These are phyloP conservation scores for Drosophila prosaltans DNA, from an alignment of 1,140 invertebrate genomes.

Conservation along the genomic window DNA sequence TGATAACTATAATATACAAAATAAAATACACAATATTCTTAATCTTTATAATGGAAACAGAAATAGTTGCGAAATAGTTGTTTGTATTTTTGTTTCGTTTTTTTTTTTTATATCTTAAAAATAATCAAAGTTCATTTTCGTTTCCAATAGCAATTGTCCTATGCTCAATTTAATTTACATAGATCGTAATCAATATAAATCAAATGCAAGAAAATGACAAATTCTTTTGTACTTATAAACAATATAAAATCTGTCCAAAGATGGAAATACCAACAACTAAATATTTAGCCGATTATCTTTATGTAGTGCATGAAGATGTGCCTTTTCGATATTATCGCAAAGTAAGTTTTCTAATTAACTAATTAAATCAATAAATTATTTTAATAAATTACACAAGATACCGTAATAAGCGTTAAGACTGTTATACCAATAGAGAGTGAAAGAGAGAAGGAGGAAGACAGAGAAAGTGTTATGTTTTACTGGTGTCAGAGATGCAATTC, in stretches of 20 bases:
- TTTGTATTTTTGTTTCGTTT: too few relatives aligned
- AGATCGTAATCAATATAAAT: slow-evolving; percentile 51
- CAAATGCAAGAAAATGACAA: slow-evolving; percentile 83
- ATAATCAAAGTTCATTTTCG: not conserved
- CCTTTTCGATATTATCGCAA: slow-evolving; percentile 82
- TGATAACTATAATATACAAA: too few relatives aligned
- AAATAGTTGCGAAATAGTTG: too few relatives aligned
- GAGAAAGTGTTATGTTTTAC: not conserved
- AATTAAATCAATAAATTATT: slow-evolving; percentile 5
- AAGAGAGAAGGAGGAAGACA: not conserved
- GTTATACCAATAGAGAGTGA: not conserved
- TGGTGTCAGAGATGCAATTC: not conserved
- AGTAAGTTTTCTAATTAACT: slow-evolving; percentile 62
- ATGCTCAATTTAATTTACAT: not conserved
- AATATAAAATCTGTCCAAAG: slow-evolving; percentile 82
- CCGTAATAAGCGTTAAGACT: not conserved
- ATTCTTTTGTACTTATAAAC: slow-evolving; percentile 73
- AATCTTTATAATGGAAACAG: too few relatives aligned
- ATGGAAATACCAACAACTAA: slow-evolving; percentile 83
- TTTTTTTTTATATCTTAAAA: too few relatives aligned
- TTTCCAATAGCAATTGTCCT: not conserved
- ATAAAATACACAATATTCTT: too few relatives aligned
- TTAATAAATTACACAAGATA: not conserved
- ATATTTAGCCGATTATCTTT: slow-evolving; percentile 83
- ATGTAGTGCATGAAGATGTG: slow-evolving; percentile 82